These are phyloP conservation scores for Drosophila eugracilis DNA, from an alignment of 1,140 invertebrate species.

Conservation along the genomic window DNA sequence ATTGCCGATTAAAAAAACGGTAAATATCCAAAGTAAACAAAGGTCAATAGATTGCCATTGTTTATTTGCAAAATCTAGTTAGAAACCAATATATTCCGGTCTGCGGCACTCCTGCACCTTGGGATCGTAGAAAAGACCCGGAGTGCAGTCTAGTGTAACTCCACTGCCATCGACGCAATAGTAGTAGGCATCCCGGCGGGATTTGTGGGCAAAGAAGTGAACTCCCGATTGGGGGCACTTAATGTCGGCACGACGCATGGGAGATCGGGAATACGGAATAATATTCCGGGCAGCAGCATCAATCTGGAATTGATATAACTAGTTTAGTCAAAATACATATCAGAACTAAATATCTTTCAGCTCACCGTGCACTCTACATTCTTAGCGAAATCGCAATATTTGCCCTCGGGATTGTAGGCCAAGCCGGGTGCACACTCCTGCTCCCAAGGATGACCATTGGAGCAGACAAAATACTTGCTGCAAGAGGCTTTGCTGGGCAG, in stretches of 20 bases:
- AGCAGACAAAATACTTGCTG: constrained; percentile 69
- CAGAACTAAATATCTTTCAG: not conserved
- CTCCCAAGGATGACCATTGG: constrained; percentile 56
- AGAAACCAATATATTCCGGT: constrained; percentile 26
- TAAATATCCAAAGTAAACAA: not conserved
- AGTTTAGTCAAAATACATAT: too few species aligned
- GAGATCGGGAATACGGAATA: constrained; percentile 56
- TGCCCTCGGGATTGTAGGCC: constrained; percentile 49
- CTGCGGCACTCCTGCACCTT: constrained; percentile 64
- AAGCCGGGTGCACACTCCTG: constrained; percentile 62
- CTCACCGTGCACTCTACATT: constrained; percentile 62
- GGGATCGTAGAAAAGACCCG: constrained; percentile 65
- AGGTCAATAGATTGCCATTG: not conserved
- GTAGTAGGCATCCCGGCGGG: constrained; percentile 63
- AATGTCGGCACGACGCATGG: constrained; percentile 71
- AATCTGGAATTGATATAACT: constrained; percentile 40
- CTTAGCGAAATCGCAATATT: constrained; percentile 61
- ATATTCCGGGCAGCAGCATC: constrained; percentile 56
- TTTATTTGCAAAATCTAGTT: constrained; percentile 7
- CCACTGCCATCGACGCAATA: constrained; percentile 72
- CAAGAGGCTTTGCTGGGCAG: constrained; percentile 67
- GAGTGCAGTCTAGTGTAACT: constrained; percentile 72
- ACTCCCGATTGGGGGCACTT: constrained; percentile 54
- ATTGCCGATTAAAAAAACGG: not conserved
- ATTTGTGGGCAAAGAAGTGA: constrained; percentile 65